Conservation (phyloP, 2,888 invertebrate genomes). For the Ligdia adustata region DNA sequence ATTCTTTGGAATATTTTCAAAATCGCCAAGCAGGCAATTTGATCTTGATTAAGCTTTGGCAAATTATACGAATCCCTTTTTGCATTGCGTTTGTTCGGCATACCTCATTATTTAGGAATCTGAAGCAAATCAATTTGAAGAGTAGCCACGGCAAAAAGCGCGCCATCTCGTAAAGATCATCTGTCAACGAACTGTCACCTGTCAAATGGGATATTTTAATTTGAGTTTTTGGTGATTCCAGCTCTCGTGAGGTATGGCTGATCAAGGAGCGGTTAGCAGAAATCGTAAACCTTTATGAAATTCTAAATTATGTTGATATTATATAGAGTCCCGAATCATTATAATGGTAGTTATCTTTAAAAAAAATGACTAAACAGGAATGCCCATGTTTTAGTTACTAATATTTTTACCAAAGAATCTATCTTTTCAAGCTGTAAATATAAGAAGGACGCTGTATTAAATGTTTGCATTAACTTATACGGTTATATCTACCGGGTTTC, state of each 20-base stretch:
- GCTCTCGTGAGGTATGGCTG: constrained; percentile 8
- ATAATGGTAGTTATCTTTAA: too few species aligned
- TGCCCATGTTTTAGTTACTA: too few species aligned
- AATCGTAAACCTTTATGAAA: too few species aligned
- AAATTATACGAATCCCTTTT: constrained; percentile 19
- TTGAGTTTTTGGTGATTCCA: constrained; percentile 44
- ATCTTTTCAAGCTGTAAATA: too few species aligned
- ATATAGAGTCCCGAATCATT: too few species aligned
- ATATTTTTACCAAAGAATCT: too few species aligned
- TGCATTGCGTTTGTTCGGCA: constrained; percentile 21
- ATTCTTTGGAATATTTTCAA: not conserved
- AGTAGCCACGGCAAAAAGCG: constrained; percentile 43
- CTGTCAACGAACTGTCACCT: constrained; percentile 61
- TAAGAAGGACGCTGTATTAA: too few species aligned
- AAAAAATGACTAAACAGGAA: too few species aligned
- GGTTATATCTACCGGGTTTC: too few species aligned
- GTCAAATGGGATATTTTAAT: constrained; percentile 65
- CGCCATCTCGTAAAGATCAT: constrained; percentile 44
- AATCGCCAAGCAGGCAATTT: constrained; percentile 2
- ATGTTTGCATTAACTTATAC: too few species aligned
- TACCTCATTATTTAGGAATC: constrained; percentile 32
- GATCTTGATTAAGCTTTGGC: constrained; percentile 12
- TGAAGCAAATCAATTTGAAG: constrained; percentile 38
- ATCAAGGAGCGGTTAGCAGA: constrained; percentile 18
- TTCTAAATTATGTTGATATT: too few species aligned